phyloP scores from a whole-genome alignment of 2,797 vertebrate species.

The Heliangelus exortis region DNA sequence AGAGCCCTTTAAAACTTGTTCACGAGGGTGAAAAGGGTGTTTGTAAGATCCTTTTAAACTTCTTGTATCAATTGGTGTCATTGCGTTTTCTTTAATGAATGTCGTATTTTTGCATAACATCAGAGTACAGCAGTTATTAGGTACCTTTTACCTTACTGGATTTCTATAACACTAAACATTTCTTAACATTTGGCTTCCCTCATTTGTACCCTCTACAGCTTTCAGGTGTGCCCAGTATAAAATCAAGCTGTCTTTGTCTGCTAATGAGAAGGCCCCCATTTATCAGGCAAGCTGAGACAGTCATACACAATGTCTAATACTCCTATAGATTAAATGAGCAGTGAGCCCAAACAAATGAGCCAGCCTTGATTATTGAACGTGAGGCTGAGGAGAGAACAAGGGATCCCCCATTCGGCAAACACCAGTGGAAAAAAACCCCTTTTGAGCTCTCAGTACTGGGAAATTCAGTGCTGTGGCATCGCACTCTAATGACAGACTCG shows the following conservation, averaged over 20 bases:
- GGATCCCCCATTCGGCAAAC: neutral
- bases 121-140: neutral
- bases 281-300: neutral
- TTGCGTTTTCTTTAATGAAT: neutral
- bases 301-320: neutral
- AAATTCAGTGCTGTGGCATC: rapidly evolving
- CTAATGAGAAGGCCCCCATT: neutral
- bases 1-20: neutral
- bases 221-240: neutral
- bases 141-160: neutral
- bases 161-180: neutral
- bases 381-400: neutral
- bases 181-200: neutral
- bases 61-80: neutral
- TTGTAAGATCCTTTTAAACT: neutral
- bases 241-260: neutral
- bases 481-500: rapidly evolving
- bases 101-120: neutral
- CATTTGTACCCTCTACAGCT: neutral
- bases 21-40: neutral
- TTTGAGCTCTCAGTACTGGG: neutral
- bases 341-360: neutral
- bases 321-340: neutral
- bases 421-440: rapidly evolving
- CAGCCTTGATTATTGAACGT: neutral